Evolutionary conservation across 2,888 invertebrate species (phyloP), one percentile per base, ranked within the genome.

Genomic region (Phortica magna): DNA sequence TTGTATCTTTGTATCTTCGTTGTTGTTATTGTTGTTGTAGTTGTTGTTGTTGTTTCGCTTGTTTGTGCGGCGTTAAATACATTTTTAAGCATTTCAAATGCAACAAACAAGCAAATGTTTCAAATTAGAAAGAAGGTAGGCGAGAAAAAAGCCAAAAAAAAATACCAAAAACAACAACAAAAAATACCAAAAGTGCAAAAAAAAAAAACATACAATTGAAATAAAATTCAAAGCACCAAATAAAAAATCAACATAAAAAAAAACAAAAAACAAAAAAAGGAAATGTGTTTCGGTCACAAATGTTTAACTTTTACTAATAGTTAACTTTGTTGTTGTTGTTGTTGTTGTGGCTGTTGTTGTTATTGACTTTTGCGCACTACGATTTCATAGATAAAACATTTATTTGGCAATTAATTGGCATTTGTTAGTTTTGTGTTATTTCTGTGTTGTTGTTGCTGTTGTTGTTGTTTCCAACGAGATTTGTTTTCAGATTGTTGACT

Each of bases 371-470:
- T 79, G 80, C 76, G 73, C 78, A 75, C 75, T 78, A 72, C 85
- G 89, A 89, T 89, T 89, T 87, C 79, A 80, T 84, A 89, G 90
- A 90, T 90, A 89, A 88, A 87, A 88, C 88, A 87, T 89, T 89
- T 87, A 89, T 89, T 90, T 90, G 90, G 89, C 89, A 90, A 90
- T 90, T 90, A 90, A 90, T 90, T 90, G 89, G 88, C 87, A 81
- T 86, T 85, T 88, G 87, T 85, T 84, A 85, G 85, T 88, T 87
- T 88, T 84, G 87, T 48, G 87, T 88, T 78, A 82, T 82, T 84
- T 87, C 85, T 87, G 88, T 85, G 12, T 65, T 12, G 10, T 53
- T 79, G 17, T 14, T 76, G 71, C 22, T 31, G 43, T 19, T 55
- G 31, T 65, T 59, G n/a, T 53, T 42, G 19, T 68, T 68, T 87